These are phyloP conservation scores for Oryctolagus cuniculus DNA, from an alignment of 2,113 vertebrate species.

Conservation along the genomic window mOryCun1.1 NC_091437.1:50901501-50902000, in stretches of 20 bases:
- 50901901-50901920: conserved; percentile 87
- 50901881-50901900: conserved; percentile 87
- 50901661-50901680: conserved; percentile 80
- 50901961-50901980: conserved; percentile 88
- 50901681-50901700: conserved; percentile 61
- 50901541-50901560: conserved; percentile 69
- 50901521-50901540: conserved; percentile 59
- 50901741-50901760: conserved; percentile 37
- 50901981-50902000: conserved; percentile 86
- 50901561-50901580: conserved; percentile 62
- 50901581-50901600: conserved; percentile 76
- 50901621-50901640: conserved; percentile 76
- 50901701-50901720: conserved; percentile 58
- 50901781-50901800: conserved; percentile 55
- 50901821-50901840: conserved; percentile 74
- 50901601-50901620: conserved; percentile 79
- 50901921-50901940: conserved; percentile 87
- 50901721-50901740: conserved; percentile 10
- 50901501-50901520: conserved; percentile 56
- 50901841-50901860: conserved; percentile 77
- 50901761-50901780: conserved; percentile 37
- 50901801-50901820: conserved; percentile 16
- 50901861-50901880: conserved; percentile 86
- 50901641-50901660: conserved; percentile 61
- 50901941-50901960: conserved; percentile 88